A percentile compares a stretch with the other conserved stretches of the same genome.
These are phyloP conservation scores for Acleris holmiana DNA, from an alignment of 2,888 invertebrate genomes.

Conservation along the genomic window DNA sequence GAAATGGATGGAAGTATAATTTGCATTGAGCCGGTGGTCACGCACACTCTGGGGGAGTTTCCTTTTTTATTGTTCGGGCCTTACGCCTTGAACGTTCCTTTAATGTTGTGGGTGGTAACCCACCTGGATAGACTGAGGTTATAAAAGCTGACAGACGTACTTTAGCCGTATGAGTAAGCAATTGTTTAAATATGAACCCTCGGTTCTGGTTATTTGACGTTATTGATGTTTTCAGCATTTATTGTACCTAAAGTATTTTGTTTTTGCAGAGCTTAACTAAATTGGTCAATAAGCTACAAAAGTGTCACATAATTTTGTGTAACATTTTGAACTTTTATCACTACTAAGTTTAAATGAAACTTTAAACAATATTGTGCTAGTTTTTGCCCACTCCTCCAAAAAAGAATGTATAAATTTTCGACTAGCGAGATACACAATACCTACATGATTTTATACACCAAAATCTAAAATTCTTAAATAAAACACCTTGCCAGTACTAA, in stretches of 20 bases:
- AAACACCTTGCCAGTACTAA: too few relatives aligned
- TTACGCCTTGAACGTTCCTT: conserved; percentile 66
- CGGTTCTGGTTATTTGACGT: background rate
- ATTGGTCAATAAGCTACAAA: background rate
- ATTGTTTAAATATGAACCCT: conserved; percentile 18
- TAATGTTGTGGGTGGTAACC: conserved; percentile 61
- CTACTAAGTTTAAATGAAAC: too few relatives aligned
- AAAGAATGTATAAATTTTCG: too few relatives aligned
- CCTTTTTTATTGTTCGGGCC: conserved; percentile 74
- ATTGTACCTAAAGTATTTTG: background rate
- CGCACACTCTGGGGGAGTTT: conserved; percentile 68
- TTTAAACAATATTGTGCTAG: too few relatives aligned
- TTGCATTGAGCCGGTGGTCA: conserved; percentile 81
- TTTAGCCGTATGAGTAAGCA: conserved; percentile 28
- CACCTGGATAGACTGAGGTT: conserved; percentile 43
- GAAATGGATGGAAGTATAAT: conserved; percentile 80
- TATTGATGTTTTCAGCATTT: background rate
- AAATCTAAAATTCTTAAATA: too few relatives aligned
- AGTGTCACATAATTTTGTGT: too few relatives aligned
- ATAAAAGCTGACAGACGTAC: conserved; percentile 33
- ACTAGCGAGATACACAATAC: background rate
- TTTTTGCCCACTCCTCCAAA: too few relatives aligned
- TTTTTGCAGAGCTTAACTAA: background rate
- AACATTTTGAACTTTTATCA: too few relatives aligned
- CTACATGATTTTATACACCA: too few relatives aligned